Evolutionary conservation across 2,113 vertebrate species (phyloP).

Genomic region (Eclectus roratus): DNA sequence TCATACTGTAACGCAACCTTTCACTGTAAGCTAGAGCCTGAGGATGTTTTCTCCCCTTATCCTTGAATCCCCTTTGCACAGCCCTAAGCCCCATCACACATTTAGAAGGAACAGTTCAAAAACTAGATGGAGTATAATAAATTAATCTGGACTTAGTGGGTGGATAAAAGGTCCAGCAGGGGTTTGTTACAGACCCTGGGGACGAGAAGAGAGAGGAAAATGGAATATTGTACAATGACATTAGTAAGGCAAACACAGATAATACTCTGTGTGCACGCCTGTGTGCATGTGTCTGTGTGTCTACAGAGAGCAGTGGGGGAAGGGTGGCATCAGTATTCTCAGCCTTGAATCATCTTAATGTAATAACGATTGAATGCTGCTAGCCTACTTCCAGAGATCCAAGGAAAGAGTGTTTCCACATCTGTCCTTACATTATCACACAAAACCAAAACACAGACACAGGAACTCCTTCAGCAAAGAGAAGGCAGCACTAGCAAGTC

Average conservation of each 20-base stretch:
- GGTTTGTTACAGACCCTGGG: conserved; percentile 53
- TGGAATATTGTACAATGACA: conserved; percentile 43
- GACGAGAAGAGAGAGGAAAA: conserved; percentile 54
- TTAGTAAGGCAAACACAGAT: conserved; percentile 59
- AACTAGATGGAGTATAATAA: conserved; percentile 69
- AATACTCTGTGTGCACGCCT: not conserved
- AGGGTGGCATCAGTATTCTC: conserved; percentile 14
- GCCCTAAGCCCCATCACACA: conserved; percentile 57
- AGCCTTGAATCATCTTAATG: conserved; percentile 23
- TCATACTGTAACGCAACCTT: conserved; percentile 44
- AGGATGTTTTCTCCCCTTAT: conserved; percentile 62
- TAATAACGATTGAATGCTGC: not conserved
- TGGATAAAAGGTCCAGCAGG: conserved; percentile 65
- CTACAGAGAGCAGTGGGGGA: not conserved
- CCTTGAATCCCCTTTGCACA: conserved; percentile 61
- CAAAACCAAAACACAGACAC: not conserved
- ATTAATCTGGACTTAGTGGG: conserved; percentile 71
- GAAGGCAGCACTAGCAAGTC: not conserved
- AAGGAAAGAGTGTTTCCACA: conserved; percentile 27
- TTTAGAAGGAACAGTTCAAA: conserved; percentile 68
- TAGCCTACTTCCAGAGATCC: conserved; percentile 14
- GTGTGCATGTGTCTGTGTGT: conserved; percentile 26
- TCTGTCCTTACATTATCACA: conserved; percentile 28
- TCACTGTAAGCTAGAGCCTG: conserved; percentile 41
- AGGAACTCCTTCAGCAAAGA: not conserved